These are phyloP conservation scores for Poeciliopsis occidentalis DNA, from an alignment of 2,113 vertebrate species.

Conservation along the genomic window DNA sequence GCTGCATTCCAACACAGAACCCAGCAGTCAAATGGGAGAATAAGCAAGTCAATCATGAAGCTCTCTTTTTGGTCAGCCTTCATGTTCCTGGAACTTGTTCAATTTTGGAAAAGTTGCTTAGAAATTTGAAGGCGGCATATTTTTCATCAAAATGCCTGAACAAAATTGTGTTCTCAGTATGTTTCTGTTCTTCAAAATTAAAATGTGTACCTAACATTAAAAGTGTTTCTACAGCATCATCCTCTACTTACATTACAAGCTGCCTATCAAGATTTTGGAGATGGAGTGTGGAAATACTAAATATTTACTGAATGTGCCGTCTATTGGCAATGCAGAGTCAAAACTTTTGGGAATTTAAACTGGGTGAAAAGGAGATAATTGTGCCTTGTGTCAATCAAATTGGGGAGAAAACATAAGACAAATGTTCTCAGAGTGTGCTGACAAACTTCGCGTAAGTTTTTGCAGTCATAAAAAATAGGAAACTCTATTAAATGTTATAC, in stretches of 20 bases:
- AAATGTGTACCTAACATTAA: conserved; percentile 3
- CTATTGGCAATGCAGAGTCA: not conserved
- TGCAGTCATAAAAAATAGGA: conserved; percentile 18
- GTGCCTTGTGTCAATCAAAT: conserved; percentile 7
- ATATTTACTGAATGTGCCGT: not conserved
- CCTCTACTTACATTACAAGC: conserved; percentile 15
- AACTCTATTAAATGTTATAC: conserved; percentile 39
- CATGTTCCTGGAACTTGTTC: conserved; percentile 5
- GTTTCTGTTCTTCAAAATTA: not conserved
- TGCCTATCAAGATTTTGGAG: conserved; percentile 4
- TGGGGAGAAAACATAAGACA: conserved; percentile 1
- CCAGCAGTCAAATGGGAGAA: not conserved
- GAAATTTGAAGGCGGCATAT: not conserved
- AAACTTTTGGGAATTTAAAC: not conserved
- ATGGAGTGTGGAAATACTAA: not conserved
- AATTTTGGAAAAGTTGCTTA: not conserved
- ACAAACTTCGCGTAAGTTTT: conserved; percentile 14
- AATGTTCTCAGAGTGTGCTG: not conserved
- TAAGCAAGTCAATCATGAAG: conserved; percentile 13
- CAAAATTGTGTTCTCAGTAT: not conserved
- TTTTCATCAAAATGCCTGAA: not conserved
- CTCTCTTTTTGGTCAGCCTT: conserved; percentile 6
- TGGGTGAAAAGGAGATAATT: conserved; percentile 5
- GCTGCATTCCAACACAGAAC: not conserved
- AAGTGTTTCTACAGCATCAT: conserved; percentile 11